These are phyloP conservation scores for Otocyon megalotis DNA, from an alignment of 2,113 vertebrate genomes.

Conservation along the genomic window DNA sequence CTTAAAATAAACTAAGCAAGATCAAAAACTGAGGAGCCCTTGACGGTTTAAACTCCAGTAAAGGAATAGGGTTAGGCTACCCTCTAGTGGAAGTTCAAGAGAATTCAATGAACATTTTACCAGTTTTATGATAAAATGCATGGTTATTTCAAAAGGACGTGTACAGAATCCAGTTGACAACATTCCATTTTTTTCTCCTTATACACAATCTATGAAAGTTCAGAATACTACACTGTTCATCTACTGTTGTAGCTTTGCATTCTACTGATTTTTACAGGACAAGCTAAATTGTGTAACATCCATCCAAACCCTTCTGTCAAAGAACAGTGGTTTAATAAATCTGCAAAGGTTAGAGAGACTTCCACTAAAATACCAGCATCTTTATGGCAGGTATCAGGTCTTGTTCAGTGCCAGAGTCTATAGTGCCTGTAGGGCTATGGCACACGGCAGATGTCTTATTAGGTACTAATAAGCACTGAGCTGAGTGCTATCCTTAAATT, in stretches of 20 bases:
- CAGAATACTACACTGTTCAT: not conserved
- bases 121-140: not conserved
- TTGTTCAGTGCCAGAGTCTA: not conserved
- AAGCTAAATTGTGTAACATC: not conserved
- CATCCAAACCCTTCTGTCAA: not conserved
- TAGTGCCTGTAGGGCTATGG: too few species aligned
- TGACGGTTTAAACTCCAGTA: not conserved
- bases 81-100: constrained; percentile 85
- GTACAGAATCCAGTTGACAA: not conserved
- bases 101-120: constrained; percentile 55
- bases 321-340: not conserved
- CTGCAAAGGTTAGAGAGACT: not conserved
- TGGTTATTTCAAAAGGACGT: not conserved
- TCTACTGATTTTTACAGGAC: not conserved
- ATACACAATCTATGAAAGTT: not conserved
- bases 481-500: not conserved
- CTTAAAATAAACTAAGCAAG: constrained; percentile 32
- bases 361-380: not conserved
- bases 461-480: not conserved
- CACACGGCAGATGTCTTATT: not conserved
- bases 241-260: not conserved
- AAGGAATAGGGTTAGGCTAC: constrained; percentile 77
- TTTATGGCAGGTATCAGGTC: not conserved
- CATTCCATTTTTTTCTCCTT: not conserved
- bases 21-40: constrained; percentile 4